Percentiles rank a stretch among this genome's conserved stretches.
Evolutionary conservation across 2,113 vertebrate genomes (phyloP).

Genomic region (Megaptera novaeangliae): DNA sequence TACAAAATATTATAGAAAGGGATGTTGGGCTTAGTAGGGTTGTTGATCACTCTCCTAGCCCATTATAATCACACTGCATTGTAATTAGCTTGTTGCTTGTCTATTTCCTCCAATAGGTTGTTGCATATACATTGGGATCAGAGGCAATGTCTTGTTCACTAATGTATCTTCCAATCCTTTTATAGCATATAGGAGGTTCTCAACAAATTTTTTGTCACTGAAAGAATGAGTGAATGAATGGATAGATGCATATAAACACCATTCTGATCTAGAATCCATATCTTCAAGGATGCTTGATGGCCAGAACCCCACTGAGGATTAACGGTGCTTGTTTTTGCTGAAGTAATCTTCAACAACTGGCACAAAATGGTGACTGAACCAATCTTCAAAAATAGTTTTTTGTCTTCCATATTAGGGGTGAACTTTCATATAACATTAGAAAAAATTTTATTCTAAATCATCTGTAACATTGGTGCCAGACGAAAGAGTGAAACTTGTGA

Average conservation of each 20-base stretch:
- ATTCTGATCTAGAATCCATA: neutral
- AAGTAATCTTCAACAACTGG: neutral
- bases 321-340: neutral
- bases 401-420: neutral
- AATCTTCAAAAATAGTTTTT: neutral
- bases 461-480: neutral
- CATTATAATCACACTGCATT: too few relatives aligned
- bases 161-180: neutral
- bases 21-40: neutral
- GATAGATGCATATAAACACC: neutral
- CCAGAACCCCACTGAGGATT: neutral
- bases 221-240: neutral
- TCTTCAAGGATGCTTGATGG: neutral
- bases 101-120: neutral
- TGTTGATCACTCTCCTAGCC: neutral
- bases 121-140: too few relatives aligned
- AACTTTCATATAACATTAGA: neutral
- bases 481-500: neutral
- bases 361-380: neutral
- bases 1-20: neutral
- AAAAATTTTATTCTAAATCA: neutral
- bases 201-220: neutral
- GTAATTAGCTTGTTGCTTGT: neutral
- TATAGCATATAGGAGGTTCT: neutral
- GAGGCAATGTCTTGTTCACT: neutral